These are phyloP conservation scores for Formica aserva DNA, from an alignment of 2,888 invertebrate genomes.

Conservation along the genomic window DNA sequence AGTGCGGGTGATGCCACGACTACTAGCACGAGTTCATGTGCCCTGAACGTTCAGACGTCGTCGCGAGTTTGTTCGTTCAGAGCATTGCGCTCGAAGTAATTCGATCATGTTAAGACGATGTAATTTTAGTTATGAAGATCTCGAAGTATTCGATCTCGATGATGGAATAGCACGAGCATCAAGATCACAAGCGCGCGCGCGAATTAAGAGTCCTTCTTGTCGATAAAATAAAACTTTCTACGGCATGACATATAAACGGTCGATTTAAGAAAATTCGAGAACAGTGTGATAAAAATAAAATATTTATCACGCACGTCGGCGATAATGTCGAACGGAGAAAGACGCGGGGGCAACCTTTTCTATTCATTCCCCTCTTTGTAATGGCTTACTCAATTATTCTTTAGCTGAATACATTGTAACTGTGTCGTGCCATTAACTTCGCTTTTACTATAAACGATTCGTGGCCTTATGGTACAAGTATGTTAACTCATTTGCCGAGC, in stretches of 20 bases:
- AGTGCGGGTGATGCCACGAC: conserved; percentile 22
- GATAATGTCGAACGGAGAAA: conserved; percentile 9
- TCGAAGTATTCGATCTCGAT: conserved; percentile 28
- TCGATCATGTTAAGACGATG: conserved; percentile 63
- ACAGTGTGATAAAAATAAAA: not conserved
- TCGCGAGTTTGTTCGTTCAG: conserved; percentile 35
- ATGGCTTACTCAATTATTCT: conserved; percentile 51
- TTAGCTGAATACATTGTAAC: conserved; percentile 26
- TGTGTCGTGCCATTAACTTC: conserved; percentile 51
- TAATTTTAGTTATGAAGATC: conserved; percentile 35
- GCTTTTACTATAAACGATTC: conserved; percentile 43
- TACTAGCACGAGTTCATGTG: not conserved
- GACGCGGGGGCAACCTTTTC: not conserved
- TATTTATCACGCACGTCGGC: conserved; percentile 33
- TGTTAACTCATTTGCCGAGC: conserved; percentile 40
- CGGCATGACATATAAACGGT: conserved; percentile 1
- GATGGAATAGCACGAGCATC: conserved; percentile 12
- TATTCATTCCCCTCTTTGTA: conserved; percentile 16
- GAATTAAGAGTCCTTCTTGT: not conserved
- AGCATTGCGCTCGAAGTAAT: conserved; percentile 52
- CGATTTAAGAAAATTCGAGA: conserved; percentile 21
- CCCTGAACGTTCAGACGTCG: conserved; percentile 23
- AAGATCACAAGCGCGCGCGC: conserved; percentile 10
- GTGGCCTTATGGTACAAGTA: conserved; percentile 28
- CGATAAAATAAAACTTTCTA: conserved; percentile 7